A percentile compares a stretch with the other conserved stretches of the same genome.
These are phyloP conservation scores for Chaetophractus vellerosus DNA, from an alignment of 2,797 vertebrate genomes.

Conservation along the genomic window DNA sequence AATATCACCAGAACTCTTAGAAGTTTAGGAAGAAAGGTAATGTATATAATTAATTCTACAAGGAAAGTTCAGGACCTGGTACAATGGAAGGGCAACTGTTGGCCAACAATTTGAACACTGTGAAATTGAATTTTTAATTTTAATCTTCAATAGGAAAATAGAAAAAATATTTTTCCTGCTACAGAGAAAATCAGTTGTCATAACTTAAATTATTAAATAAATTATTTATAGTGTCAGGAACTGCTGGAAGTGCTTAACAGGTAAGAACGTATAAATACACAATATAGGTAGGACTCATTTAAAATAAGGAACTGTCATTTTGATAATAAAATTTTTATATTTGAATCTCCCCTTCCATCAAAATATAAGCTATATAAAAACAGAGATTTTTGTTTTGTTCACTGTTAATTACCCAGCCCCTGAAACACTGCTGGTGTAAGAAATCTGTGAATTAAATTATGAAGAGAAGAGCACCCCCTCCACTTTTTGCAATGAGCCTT, in stretches of 20 bases:
- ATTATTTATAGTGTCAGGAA: no score
- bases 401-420: background rate
- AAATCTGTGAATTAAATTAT: background rate
- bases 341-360: background rate
- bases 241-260: background rate
- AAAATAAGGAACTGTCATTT: slow-evolving; percentile 20
- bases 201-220: no score
- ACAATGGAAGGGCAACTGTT: background rate
- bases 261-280: background rate
- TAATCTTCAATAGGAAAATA: background rate
- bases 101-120: background rate
- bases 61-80: slow-evolving; percentile 28
- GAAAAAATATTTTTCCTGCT: background rate
- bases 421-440: background rate
- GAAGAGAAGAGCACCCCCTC: background rate
- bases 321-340: slow-evolving; percentile 26
- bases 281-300: background rate
- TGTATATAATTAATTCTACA: background rate
- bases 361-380: background rate
- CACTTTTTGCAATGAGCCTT: background rate
- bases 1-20: background rate
- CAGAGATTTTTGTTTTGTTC: background rate
- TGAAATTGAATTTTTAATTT: background rate
- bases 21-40: background rate
- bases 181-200: background rate